Conservation (phyloP, 2,113 vertebrate species). For the Solenodon paradoxus region DNA sequence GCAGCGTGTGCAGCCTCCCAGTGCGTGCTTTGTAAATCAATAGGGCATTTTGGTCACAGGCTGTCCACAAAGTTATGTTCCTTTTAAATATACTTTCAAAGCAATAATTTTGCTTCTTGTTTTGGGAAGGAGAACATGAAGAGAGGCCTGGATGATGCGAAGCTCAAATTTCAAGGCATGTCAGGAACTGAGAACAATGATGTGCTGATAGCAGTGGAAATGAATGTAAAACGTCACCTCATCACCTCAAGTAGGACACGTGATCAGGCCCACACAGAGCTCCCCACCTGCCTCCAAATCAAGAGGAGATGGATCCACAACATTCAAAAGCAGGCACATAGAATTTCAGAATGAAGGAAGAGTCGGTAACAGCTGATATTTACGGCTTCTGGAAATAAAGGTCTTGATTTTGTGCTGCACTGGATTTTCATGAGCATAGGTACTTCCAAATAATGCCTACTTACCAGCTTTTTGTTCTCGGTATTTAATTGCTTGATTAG, state of each 20-base stretch:
- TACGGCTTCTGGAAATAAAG: not conserved
- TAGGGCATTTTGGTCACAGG: not conserved
- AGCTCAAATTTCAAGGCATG: conserved; percentile 37
- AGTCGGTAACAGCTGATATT: not conserved
- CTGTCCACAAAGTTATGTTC: not conserved
- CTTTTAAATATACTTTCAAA: not conserved
- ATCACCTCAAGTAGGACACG: not conserved
- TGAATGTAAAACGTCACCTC: not conserved
- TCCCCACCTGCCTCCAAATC: not conserved
- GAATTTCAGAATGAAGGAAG: not conserved
- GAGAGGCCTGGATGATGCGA: not conserved
- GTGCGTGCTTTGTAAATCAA: not conserved
- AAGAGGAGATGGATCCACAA: not conserved
- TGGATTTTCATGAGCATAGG: not conserved
- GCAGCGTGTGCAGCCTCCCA: accelerated
- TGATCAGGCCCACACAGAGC: not conserved
- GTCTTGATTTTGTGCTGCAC: not conserved
- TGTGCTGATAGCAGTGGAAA: not conserved
- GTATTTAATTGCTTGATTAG: not conserved
- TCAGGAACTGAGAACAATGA: not conserved
- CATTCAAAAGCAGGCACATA: not conserved
- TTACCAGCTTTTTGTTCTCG: not conserved
- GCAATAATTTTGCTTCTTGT: conserved; percentile 33
- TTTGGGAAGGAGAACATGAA: not conserved
- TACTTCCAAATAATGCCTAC: not conserved